phyloP scores from a whole-genome alignment of 2,113 vertebrate species.

The Aplodontia rufa region DNA sequence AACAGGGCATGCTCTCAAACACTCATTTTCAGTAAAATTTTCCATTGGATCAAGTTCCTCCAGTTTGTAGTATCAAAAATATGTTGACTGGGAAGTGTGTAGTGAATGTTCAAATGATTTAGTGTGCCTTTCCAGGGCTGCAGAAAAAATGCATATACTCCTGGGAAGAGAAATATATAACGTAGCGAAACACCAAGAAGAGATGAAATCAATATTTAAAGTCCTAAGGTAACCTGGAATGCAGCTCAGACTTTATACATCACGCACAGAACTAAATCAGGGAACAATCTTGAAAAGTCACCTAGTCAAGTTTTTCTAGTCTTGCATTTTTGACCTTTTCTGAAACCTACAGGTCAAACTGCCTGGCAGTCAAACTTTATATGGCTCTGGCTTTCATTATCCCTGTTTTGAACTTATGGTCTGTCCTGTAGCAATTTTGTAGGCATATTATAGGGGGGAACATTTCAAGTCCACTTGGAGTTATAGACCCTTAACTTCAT shows the following conservation, averaged over 20 bases:
- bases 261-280: not conserved
- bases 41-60: not conserved
- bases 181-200: not conserved
- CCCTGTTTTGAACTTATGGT: not conserved
- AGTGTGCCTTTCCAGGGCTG: not conserved
- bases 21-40: not conserved
- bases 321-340: conserved; percentile 33
- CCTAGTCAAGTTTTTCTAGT: not conserved
- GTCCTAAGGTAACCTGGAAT: not conserved
- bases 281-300: conserved; percentile 20
- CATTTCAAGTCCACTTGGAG: conserved; percentile 21
- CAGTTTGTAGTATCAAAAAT: not conserved
- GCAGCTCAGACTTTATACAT: not conserved
- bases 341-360: conserved; percentile 5
- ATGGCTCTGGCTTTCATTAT: conserved; percentile 52
- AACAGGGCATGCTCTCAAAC: not conserved
- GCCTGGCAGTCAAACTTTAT: not conserved
- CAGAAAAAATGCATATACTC: not conserved
- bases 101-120: not conserved
- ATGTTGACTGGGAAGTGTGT: not conserved
- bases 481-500: not conserved
- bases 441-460: not conserved
- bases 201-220: not conserved
- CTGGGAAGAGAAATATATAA: not conserved
- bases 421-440: conserved; percentile 10